Evolutionary conservation across 2,113 vertebrate genomes (phyloP).

Genomic region (Circaetus gallicus): DNA sequence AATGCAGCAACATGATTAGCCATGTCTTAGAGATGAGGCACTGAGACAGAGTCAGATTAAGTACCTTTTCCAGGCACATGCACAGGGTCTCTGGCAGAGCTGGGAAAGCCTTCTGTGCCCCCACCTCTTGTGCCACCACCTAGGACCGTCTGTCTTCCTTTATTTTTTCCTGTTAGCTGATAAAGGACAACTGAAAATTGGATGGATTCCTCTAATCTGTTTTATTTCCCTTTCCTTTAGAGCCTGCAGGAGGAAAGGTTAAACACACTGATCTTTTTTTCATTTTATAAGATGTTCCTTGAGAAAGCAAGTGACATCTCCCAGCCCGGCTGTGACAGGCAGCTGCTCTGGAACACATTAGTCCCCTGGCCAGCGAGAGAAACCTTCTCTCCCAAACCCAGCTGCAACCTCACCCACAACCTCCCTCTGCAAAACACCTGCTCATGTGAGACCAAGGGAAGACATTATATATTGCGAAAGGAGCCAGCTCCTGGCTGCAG

Average conservation of each 20-base stretch:
- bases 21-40: not conserved
- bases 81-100: not conserved
- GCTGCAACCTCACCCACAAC: not conserved
- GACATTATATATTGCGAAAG: accelerated
- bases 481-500: not conserved
- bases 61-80: not conserved
- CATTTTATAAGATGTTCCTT: not conserved
- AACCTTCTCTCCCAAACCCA: not conserved
- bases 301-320: not conserved
- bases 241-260: not conserved
- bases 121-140: not conserved
- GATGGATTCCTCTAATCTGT: not conserved
- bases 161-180: not conserved
- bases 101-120: not conserved
- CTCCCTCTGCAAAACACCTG: not conserved
- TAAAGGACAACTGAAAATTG: not conserved
- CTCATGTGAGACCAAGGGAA: accelerated
- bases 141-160: not conserved
- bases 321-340: accelerated
- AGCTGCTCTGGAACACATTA: not conserved
- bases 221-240: not conserved
- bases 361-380: accelerated
- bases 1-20: not conserved
- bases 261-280: not conserved
- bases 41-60: not conserved